These are phyloP conservation scores for Sphaerophoria taeniata DNA, from an alignment of 2,888 invertebrate genomes.

Conservation along the genomic window DNA sequence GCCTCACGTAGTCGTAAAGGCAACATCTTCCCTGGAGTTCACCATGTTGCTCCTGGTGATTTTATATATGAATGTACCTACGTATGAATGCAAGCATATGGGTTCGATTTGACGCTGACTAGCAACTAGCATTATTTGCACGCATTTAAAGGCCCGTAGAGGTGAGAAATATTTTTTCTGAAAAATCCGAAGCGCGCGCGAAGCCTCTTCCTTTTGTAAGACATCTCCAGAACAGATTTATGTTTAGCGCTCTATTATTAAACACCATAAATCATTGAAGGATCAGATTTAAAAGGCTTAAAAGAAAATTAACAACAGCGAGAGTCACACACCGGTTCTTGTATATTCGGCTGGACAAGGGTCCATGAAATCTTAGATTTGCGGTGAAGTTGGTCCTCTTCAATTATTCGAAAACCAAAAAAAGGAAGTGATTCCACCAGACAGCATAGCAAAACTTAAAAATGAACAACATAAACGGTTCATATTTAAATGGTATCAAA, in stretches of 20 bases:
- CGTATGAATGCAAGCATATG: too few species aligned
- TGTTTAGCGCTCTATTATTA: slow-evolving; percentile 74
- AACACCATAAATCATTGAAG: slow-evolving; percentile 73
- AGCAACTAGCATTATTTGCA: slow-evolving; percentile 43
- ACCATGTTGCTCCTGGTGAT: slow-evolving; percentile 61
- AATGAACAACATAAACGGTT: not conserved
- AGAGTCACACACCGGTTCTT: slow-evolving; percentile 51
- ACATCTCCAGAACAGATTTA: slow-evolving; percentile 68
- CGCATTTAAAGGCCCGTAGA: slow-evolving; percentile 37
- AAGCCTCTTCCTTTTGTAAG: slow-evolving; percentile 44
- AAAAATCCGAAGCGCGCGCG: slow-evolving; percentile 48
- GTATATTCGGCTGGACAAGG: slow-evolving; percentile 27
- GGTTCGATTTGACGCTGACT: too few species aligned
- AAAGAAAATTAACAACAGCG: slow-evolving; percentile 67
- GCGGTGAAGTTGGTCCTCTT: slow-evolving; percentile 56
- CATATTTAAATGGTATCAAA: slow-evolving; percentile 62
- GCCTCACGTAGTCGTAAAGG: slow-evolving; percentile 32
- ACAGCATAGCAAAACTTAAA: not conserved
- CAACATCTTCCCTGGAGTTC: slow-evolving; percentile 58
- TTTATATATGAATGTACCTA: slow-evolving; percentile 53
- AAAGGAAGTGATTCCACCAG: slow-evolving; percentile 36
- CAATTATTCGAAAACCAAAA: slow-evolving; percentile 64
- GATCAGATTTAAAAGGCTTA: slow-evolving; percentile 71
- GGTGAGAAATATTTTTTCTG: slow-evolving; percentile 67
- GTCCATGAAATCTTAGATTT: slow-evolving; percentile 15